Percentiles rank a stretch among this genome's conserved stretches.
Conservation (phyloP, 2,797 vertebrate genomes). For the Sebastolobus alascanus region DNA sequence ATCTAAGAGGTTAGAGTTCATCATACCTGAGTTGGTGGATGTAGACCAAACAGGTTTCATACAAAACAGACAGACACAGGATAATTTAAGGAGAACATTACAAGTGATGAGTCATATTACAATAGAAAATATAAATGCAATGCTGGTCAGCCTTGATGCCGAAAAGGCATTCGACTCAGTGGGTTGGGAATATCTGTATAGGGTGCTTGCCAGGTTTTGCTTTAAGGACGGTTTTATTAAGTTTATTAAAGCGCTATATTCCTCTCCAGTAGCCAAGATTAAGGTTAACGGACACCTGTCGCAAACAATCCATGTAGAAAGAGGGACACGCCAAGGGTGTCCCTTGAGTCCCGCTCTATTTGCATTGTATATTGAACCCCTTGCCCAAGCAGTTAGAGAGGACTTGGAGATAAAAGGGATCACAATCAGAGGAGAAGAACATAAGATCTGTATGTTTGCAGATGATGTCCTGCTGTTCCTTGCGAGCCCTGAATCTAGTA, state of each 20-base stretch:
- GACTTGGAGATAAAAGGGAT: conserved; percentile 15
- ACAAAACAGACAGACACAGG: too few species aligned
- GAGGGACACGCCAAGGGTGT: neutral
- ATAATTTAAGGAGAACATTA: neutral
- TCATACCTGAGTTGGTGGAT: too few species aligned
- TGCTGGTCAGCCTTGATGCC: too few species aligned
- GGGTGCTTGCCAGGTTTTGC: neutral
- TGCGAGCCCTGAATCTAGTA: neutral
- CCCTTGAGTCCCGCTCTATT: conserved; percentile 5
- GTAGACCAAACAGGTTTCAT: too few species aligned
- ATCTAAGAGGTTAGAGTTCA: too few species aligned
- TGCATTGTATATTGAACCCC: neutral
- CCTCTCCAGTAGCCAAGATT: neutral
- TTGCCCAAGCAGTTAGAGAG: conserved; percentile 1
- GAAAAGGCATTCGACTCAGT: neutral
- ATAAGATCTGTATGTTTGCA: conserved; percentile 2
- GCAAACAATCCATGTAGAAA: conserved; percentile 2
- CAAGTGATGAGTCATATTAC: too few species aligned
- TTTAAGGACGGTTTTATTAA: neutral
- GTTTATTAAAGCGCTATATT: neutral
- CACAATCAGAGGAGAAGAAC: neutral
- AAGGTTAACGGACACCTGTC: conserved; percentile 11
- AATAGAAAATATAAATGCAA: too few species aligned
- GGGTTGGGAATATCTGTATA: conserved; percentile 9
- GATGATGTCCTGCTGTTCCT: conserved; percentile 15